Conservation (phyloP, 1,140 invertebrate species). For the Drosophila leontia region DNA sequence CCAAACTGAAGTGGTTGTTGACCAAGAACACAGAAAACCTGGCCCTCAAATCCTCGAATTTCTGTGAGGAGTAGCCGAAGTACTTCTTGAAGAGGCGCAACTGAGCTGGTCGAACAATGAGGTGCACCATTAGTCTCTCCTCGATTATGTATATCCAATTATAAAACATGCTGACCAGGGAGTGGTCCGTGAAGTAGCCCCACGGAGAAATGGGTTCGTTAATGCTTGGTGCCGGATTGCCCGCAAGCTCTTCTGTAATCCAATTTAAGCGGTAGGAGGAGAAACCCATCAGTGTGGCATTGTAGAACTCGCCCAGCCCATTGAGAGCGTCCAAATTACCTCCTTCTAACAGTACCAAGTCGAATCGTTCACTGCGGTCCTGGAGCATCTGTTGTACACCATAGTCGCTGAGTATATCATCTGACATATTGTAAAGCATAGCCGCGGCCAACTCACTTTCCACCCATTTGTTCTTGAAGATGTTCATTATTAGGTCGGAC, state of each 20-base stretch:
- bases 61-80: slow-evolving; percentile 32
- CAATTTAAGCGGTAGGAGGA: slow-evolving; percentile 34
- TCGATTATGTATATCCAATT: slow-evolving; percentile 71
- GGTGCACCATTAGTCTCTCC: slow-evolving; percentile 37
- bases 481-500: neutral
- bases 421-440: slow-evolving; percentile 23
- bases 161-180: slow-evolving; percentile 71
- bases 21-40: slow-evolving; percentile 56
- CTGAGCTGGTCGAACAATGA: slow-evolving; percentile 58
- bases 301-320: slow-evolving; percentile 52
- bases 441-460: neutral
- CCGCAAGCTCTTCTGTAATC: slow-evolving; percentile 38
- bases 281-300: slow-evolving; percentile 54
- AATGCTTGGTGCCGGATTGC: slow-evolving; percentile 55
- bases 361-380: slow-evolving; percentile 48
- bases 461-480: slow-evolving; percentile 27
- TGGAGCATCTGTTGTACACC: slow-evolving; percentile 42
- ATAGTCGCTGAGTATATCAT: slow-evolving; percentile 22
- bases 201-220: slow-evolving; percentile 73
- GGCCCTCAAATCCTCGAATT: slow-evolving; percentile 36
- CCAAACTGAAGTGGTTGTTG: slow-evolving; percentile 67
- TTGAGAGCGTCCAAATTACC: slow-evolving; percentile 40
- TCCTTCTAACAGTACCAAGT: slow-evolving; percentile 55
- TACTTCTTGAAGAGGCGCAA: slow-evolving; percentile 68
- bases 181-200: slow-evolving; percentile 67